These are phyloP conservation scores for Lepilemur septentrionalis DNA, from an alignment of 2,797 vertebrate genomes.

Conservation along the genomic window DNA sequence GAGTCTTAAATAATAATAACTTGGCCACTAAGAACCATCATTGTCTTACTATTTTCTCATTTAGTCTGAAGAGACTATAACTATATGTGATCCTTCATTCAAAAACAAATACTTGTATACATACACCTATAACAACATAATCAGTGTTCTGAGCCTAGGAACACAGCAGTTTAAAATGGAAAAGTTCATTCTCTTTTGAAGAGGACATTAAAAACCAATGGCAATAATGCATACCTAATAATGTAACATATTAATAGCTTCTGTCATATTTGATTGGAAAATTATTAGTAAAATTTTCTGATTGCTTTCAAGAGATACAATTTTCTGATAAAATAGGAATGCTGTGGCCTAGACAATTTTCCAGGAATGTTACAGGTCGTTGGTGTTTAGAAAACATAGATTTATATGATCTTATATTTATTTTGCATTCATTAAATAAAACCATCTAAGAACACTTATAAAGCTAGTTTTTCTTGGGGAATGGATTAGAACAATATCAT, in stretches of 20 bases:
- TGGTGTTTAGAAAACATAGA: not conserved
- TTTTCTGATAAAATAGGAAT: not conserved
- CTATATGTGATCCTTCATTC: not conserved
- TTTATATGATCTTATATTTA: not conserved
- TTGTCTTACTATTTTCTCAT: not conserved
- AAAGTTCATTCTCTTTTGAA: not conserved
- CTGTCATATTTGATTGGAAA: constrained; percentile 8
- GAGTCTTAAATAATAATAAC: not conserved
- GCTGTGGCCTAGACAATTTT: not conserved
- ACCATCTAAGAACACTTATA: not conserved
- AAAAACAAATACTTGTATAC: not conserved
- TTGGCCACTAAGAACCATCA: not conserved
- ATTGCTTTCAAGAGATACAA: not conserved
- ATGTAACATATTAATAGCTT: not conserved
- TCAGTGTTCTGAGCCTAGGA: not conserved
- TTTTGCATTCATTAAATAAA: not conserved
- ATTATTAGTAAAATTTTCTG: not conserved
- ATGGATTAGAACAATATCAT: not conserved
- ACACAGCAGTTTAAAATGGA: not conserved
- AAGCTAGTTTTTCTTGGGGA: not conserved
- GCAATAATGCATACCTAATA: not conserved
- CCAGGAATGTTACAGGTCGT: not conserved
- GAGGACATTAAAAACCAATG: not conserved
- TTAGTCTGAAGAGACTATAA: not conserved
- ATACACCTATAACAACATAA: not conserved